Conservation (phyloP, 2,797 vertebrate species). For the Gobio occitaniae region DNA sequence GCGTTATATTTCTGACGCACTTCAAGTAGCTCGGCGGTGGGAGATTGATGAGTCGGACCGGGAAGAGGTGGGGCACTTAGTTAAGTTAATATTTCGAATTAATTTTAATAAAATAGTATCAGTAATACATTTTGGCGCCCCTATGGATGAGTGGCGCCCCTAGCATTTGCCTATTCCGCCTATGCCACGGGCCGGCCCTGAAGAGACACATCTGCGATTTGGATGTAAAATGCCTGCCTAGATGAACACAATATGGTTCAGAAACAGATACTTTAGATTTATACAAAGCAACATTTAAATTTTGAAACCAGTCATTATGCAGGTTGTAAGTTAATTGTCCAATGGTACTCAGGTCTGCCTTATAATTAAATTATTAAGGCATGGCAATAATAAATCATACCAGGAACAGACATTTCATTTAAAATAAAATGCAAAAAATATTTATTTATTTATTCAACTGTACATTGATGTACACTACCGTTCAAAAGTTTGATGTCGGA, state of each 20-base stretch:
- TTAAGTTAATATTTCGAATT: no score
- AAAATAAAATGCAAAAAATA: neutral
- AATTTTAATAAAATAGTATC: no score
- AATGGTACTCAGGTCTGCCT: constrained; percentile 32
- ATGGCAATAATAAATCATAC: constrained; percentile 11
- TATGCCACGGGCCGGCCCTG: no score
- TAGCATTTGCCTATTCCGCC: no score
- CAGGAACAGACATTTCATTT: constrained; percentile 37
- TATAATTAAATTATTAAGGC: constrained; percentile 36
- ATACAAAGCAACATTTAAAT: neutral
- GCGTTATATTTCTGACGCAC: no score
- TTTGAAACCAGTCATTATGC: neutral
- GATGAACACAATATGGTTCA: neutral
- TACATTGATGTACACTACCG: neutral
- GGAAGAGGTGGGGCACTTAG: no score
- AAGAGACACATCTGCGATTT: neutral
- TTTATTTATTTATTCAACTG: neutral
- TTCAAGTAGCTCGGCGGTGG: no score
- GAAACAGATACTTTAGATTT: constrained; percentile 32
- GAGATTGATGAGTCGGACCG: no score
- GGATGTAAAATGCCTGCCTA: neutral
- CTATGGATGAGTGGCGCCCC: no score
- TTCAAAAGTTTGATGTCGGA: neutral
- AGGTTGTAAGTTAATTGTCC: constrained; percentile 38
- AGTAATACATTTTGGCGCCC: no score